phyloP scores from a whole-genome alignment of 2,888 invertebrate genomes.

The Phengaris arion region DNA sequence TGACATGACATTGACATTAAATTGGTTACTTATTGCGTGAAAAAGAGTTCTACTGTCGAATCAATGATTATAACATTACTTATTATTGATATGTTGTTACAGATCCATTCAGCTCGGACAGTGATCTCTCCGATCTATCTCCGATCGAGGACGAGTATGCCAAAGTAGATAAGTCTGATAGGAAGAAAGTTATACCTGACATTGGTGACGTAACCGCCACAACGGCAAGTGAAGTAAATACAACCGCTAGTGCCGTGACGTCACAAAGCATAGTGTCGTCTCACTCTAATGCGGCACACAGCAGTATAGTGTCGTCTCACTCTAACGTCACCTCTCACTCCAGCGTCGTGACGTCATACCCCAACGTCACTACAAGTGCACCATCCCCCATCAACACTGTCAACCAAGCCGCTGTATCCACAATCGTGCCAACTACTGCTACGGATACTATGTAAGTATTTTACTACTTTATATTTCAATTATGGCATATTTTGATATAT shows the following conservation, averaged over 20 bases:
- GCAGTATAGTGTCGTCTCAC: constrained; percentile 35
- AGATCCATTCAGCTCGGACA: constrained; percentile 90
- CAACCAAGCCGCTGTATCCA: constrained; percentile 37
- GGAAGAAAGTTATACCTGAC: constrained; percentile 66
- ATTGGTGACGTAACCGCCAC: constrained; percentile 68
- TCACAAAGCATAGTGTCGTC: constrained; percentile 33
- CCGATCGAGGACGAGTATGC: constrained; percentile 85
- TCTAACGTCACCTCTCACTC: constrained; percentile 30
- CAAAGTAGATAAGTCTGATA: constrained; percentile 67
- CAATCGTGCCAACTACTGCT: constrained; percentile 41
- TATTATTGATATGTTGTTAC: constrained; percentile 22
- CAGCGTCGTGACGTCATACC: constrained; percentile 38
- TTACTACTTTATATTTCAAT: not conserved
- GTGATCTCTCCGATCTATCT: constrained; percentile 91
- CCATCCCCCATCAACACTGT: constrained; percentile 33
- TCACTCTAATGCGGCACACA: constrained; percentile 31
- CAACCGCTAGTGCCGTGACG: constrained; percentile 37
- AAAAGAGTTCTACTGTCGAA: not conserved
- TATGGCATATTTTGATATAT: no score
- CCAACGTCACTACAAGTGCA: constrained; percentile 30
- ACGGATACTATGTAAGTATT: constrained; percentile 46
- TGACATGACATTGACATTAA: no score
- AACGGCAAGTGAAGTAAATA: constrained; percentile 43
- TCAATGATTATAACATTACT: not conserved
- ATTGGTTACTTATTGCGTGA: not conserved